These are phyloP conservation scores for Spea multiplicata DNA, from an alignment of 2,113 vertebrate genomes.

Conservation along the genomic window DNA sequence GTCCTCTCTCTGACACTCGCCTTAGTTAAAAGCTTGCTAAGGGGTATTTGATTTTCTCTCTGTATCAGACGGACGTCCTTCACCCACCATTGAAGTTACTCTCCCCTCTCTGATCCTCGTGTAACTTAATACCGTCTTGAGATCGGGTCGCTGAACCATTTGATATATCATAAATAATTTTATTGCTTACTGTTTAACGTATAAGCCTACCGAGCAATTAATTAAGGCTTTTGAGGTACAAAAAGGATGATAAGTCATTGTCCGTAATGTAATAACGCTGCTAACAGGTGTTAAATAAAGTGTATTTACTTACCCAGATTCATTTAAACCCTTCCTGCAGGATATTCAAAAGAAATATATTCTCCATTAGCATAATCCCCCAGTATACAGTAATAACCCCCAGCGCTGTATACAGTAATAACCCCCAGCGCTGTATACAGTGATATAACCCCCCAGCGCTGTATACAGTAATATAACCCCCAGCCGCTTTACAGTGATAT, in stretches of 20 bases:
- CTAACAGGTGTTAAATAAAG: conserved; percentile 8
- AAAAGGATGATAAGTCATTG: conserved; percentile 13
- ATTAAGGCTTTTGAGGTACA: conserved; percentile 26
- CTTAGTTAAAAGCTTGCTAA: conserved; percentile 1
- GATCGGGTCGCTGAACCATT: conserved; percentile 33
- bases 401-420: no score
- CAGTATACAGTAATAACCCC: no score
- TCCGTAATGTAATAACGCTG: conserved; percentile 11
- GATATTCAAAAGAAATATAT: no score
- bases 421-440: no score
- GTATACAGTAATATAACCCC: no score
- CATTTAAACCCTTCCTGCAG: no score
- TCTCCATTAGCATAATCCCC: no score
- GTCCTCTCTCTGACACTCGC: background rate
- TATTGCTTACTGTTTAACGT: conserved; percentile 40
- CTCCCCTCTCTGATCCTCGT: background rate
- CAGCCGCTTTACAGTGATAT: no score
- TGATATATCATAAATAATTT: conserved; percentile 46
- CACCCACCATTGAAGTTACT: conserved; percentile 28
- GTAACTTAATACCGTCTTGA: background rate
- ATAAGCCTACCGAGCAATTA: conserved; percentile 36
- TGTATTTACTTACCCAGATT: background rate
- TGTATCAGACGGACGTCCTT: conserved; percentile 27
- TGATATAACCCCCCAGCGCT: no score
- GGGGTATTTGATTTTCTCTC: background rate